phyloP scores from a whole-genome alignment of 2,797 vertebrate genomes.

The Nothura maculosa region DNA sequence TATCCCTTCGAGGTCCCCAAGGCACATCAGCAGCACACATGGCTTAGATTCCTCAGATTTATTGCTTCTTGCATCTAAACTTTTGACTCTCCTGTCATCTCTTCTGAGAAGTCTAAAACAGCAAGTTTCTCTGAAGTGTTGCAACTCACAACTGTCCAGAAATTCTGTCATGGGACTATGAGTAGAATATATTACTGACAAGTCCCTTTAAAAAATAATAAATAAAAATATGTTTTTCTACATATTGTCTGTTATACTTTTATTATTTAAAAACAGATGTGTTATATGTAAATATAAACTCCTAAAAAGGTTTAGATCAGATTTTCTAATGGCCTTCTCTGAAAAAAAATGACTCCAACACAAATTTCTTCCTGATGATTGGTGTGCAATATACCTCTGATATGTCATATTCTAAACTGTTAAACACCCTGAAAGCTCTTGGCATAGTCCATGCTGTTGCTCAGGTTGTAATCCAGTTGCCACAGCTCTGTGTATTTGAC shows the following conservation, averaged over 20 bases:
- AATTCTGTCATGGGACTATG: background rate
- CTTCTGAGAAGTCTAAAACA: background rate
- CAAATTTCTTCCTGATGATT: background rate
- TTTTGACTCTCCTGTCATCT: background rate
- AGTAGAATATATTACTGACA: background rate
- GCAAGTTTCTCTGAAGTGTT: background rate
- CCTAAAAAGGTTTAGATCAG: background rate
- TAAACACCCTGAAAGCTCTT: background rate
- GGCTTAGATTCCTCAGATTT: background rate
- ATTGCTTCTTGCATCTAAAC: background rate
- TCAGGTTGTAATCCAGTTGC: background rate
- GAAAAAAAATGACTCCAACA: too few species aligned
- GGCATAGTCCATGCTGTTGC: background rate
- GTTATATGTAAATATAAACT: background rate
- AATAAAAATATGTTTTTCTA: background rate
- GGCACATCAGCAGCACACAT: rapidly evolving
- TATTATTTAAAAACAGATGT: background rate
- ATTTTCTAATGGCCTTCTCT: background rate
- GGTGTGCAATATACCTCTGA: background rate
- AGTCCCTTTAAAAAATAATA: background rate
- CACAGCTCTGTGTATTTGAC: background rate
- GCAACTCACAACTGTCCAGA: background rate
- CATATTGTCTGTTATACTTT: background rate
- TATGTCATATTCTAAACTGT: rapidly evolving
- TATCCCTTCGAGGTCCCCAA: background rate